Percentiles rank a stretch among this genome's conserved stretches.
These are phyloP conservation scores for Trypoxylus dichotomus DNA, from an alignment of 1,140 invertebrate species.

Conservation along the genomic window DNA sequence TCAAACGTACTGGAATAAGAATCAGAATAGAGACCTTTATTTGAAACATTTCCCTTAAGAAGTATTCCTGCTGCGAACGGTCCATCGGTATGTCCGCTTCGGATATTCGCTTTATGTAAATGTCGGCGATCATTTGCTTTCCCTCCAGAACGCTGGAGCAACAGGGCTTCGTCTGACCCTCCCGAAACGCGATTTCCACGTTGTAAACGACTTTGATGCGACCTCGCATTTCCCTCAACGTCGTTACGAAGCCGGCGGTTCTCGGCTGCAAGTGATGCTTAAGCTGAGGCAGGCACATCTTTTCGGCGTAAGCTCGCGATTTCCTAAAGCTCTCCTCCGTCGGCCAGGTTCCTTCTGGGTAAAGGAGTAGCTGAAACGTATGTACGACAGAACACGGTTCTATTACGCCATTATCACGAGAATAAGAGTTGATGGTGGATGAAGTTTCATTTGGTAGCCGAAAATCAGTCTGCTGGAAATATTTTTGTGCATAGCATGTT, in stretches of 20 bases:
- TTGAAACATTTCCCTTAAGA: constrained; percentile 76
- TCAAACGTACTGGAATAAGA: too few species aligned
- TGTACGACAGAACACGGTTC: too few species aligned
- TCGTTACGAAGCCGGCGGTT: constrained; percentile 82
- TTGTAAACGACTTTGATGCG: constrained; percentile 80
- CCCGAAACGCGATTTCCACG: constrained; percentile 75
- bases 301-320: constrained; percentile 80
- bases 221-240: constrained; percentile 65
- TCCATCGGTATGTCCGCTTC: constrained; percentile 75
- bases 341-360: constrained; percentile 89
- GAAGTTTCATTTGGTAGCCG: too few species aligned
- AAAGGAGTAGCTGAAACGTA: constrained; percentile 82
- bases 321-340: constrained; percentile 81
- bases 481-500: too few species aligned
- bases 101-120: constrained; percentile 78
- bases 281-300: constrained; percentile 78
- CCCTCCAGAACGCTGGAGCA: constrained; percentile 79
- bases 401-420: too few species aligned
- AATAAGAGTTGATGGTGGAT: too few species aligned
- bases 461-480: too few species aligned
- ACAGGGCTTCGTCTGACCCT: constrained; percentile 64
- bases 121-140: constrained; percentile 68
- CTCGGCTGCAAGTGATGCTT: constrained; percentile 87
- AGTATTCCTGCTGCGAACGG: constrained; percentile 73
- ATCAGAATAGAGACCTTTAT: constrained; percentile 65